Percentiles rank a stretch among this genome's conserved stretches.
phyloP scores from a whole-genome alignment of 2,888 invertebrate species.

The Melolontha melolontha region DNA sequence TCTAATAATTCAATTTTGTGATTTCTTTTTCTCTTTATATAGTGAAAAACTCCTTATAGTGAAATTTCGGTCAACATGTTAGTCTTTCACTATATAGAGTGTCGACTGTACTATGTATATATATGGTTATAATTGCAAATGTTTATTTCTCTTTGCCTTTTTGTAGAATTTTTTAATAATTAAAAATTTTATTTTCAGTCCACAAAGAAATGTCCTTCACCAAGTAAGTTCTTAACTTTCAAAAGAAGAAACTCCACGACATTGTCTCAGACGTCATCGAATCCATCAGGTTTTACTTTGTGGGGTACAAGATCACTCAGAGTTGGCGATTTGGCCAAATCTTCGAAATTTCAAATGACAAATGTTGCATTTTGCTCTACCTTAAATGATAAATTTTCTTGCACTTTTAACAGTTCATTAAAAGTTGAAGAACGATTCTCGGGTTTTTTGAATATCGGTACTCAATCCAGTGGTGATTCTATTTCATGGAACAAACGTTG shows the following conservation, averaged over 20 bases:
- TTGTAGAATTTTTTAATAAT: too few relatives aligned
- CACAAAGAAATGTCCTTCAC: constrained; percentile 55
- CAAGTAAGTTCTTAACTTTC: constrained; percentile 52
- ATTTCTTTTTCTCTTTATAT: too few relatives aligned
- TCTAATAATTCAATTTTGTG: too few relatives aligned
- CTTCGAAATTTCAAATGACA: constrained; percentile 55
- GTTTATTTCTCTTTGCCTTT: too few relatives aligned
- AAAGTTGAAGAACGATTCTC: constrained; percentile 56
- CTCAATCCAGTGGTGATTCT: constrained; percentile 60
- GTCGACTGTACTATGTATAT: too few relatives aligned
- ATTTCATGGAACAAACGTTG: constrained; percentile 68
- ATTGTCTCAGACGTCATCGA: constrained; percentile 46
- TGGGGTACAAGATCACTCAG: constrained; percentile 54
- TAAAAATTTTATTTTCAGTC: constrained; percentile 46
- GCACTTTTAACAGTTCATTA: constrained; percentile 54
- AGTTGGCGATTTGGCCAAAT: constrained; percentile 55
- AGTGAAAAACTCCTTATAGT: too few relatives aligned
- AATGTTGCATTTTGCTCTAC: constrained; percentile 52
- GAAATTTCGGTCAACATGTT: too few relatives aligned
- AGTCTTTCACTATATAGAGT: too few relatives aligned
- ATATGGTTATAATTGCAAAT: too few relatives aligned
- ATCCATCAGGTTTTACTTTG: constrained; percentile 53
- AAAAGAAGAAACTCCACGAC: constrained; percentile 46
- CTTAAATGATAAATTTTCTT: constrained; percentile 52
- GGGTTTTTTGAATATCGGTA: constrained; percentile 68